A percentile compares a stretch with the other conserved stretches of the same genome.
phyloP scores from a whole-genome alignment of 1,140 invertebrate species.

The Lanistes nyassanus region DNA sequence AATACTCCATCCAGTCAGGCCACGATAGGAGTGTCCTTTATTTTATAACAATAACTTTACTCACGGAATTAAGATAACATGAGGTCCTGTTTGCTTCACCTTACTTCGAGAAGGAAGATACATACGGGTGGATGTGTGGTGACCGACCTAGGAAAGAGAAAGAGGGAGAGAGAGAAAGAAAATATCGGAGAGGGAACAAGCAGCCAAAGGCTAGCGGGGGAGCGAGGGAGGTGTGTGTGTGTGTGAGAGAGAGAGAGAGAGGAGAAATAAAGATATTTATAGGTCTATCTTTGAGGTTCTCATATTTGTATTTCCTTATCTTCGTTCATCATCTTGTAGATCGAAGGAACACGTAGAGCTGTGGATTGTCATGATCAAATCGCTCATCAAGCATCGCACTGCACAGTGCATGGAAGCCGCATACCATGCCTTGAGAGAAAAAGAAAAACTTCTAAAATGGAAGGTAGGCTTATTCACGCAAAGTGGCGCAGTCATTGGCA shows the following conservation, averaged over 20 bases:
- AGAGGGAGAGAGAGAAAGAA: conserved; percentile 7
- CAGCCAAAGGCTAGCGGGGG: background rate
- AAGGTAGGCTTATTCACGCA: conserved; percentile 5
- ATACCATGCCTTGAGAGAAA: conserved; percentile 14
- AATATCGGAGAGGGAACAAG: background rate
- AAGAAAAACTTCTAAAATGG: conserved; percentile 26
- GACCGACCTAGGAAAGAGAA: conserved; percentile 1
- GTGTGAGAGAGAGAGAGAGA: background rate
- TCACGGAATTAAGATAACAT: background rate
- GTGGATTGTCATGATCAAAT: conserved; percentile 24
- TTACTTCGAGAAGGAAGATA: background rate
- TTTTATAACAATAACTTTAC: background rate
- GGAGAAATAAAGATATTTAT: no score
- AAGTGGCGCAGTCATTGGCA: background rate
- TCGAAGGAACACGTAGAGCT: conserved; percentile 12
- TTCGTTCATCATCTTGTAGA: conserved; percentile 2
- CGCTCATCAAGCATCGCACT: background rate
- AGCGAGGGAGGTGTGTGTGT: background rate
- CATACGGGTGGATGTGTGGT: background rate
- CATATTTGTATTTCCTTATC: background rate
- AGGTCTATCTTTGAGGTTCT: background rate
- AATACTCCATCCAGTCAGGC: no score
- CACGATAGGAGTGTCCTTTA: no score
- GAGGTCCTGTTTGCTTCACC: background rate
- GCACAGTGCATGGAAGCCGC: conserved; percentile 2